Conservation (phyloP, 2,797 vertebrate species). For the Sebastiscus tertius region DNA sequence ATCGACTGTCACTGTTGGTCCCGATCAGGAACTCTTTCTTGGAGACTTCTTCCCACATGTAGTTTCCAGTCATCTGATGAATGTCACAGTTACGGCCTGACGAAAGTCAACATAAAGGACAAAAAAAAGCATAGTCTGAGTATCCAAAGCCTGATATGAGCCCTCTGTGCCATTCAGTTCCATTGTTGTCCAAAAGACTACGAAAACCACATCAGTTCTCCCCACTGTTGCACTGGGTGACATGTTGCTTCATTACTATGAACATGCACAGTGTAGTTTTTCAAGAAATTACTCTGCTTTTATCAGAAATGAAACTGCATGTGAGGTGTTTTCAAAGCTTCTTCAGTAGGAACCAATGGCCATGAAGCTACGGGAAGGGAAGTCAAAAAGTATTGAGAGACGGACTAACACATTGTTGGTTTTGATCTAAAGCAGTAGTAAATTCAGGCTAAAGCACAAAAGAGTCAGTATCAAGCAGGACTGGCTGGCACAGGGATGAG, state of each 20-base stretch:
- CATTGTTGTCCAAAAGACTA: background rate
- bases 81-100: conserved; percentile 90
- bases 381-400: background rate
- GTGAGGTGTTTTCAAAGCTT: background rate
- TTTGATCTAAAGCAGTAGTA: background rate
- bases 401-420: background rate
- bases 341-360: background rate
- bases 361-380: background rate
- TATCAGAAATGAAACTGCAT: background rate
- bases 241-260: background rate
- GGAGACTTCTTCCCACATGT: conserved; percentile 91
- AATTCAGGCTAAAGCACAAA: background rate
- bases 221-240: background rate
- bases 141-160: background rate
- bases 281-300: background rate
- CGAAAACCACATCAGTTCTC: background rate
- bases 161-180: background rate
- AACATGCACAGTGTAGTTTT: background rate
- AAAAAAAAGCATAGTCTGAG: background rate
- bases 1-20: conserved; percentile 87
- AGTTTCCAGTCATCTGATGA: conserved; percentile 96
- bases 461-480: background rate
- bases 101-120: background rate
- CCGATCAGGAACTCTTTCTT: conserved; percentile 91
- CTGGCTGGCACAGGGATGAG: background rate